Conservation (phyloP, 2,888 invertebrate species). For the Melipona bicolor region DNA sequence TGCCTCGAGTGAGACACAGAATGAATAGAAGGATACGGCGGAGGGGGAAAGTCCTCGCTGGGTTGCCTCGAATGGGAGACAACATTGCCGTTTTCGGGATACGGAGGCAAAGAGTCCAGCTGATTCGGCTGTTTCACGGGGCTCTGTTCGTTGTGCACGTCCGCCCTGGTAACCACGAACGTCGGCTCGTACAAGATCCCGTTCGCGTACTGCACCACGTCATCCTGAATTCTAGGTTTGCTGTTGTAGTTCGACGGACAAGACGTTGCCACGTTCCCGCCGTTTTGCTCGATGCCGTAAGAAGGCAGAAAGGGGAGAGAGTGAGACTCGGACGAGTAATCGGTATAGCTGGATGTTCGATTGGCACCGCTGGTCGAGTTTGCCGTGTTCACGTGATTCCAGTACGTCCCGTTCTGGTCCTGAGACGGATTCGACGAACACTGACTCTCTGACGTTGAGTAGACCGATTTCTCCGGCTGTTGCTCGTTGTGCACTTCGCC, state of each 20-base stretch:
- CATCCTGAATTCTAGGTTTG: slow-evolving; percentile 82
- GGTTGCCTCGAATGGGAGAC: slow-evolving; percentile 85
- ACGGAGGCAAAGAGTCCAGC: slow-evolving; percentile 86
- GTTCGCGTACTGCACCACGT: slow-evolving; percentile 85
- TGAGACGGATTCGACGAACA: slow-evolving; percentile 77
- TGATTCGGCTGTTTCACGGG: slow-evolving; percentile 82
- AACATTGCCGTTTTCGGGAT: slow-evolving; percentile 83
- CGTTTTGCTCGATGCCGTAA: slow-evolving; percentile 83
- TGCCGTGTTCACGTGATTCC: slow-evolving; percentile 77
- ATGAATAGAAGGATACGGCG: slow-evolving; percentile 92
- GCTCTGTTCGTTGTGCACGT: slow-evolving; percentile 93
- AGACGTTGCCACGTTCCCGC: slow-evolving; percentile 55
- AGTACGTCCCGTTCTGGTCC: slow-evolving; percentile 81
- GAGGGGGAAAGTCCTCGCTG: slow-evolving; percentile 86
- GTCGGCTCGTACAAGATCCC: slow-evolving; percentile 82
- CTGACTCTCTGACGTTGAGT: slow-evolving; percentile 69
- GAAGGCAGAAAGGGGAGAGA: slow-evolving; percentile 87
- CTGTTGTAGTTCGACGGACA: slow-evolving; percentile 72
- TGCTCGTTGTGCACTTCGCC: slow-evolving; percentile 85
- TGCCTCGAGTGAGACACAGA: slow-evolving; percentile 93
- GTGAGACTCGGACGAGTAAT: slow-evolving; percentile 85
- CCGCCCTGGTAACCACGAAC: slow-evolving; percentile 91
- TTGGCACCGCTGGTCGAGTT: slow-evolving; percentile 64
- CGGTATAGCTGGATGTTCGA: slow-evolving; percentile 74
- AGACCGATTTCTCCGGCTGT: slow-evolving; percentile 72